Evolutionary conservation across 2,888 invertebrate genomes (phyloP).

Genomic region (Ecdyonurus torrentis): DNA sequence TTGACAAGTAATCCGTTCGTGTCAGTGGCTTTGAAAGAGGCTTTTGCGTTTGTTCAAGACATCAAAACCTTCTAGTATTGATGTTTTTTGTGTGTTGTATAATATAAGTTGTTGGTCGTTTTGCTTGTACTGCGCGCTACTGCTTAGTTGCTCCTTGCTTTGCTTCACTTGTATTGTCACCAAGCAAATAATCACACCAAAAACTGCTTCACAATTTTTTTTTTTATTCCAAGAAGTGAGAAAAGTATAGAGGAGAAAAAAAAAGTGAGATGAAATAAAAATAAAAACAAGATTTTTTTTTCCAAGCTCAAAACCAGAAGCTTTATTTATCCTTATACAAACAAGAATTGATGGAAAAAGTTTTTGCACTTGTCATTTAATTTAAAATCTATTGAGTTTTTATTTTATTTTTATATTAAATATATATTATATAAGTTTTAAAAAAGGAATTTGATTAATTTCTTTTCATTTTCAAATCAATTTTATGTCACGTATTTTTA

Average conservation of each 20-base stretch:
- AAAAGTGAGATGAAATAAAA: too few relatives aligned
- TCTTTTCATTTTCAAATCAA: background rate
- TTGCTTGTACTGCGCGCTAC: too few relatives aligned
- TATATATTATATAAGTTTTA: too few relatives aligned
- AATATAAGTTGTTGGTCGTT: background rate
- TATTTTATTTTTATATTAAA: too few relatives aligned
- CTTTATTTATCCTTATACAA: background rate
- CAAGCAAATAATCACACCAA: background rate
- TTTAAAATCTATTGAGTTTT: background rate
- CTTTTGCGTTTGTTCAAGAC: background rate
- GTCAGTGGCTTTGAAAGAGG: background rate
- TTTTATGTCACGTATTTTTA: background rate
- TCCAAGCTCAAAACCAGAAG: background rate
- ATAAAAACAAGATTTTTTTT: too few relatives aligned
- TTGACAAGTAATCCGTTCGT: background rate
- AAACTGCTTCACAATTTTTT: background rate
- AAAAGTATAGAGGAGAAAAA: background rate
- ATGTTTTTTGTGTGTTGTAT: too few relatives aligned
- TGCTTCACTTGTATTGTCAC: background rate
- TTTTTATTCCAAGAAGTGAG: background rate
- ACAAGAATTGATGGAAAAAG: background rate
- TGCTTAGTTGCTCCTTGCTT: background rate
- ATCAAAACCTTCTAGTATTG: background rate
- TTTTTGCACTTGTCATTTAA: slow-evolving; percentile 2
- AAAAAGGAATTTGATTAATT: background rate